Conservation (phyloP, 2,888 invertebrate species). For the Aplocera efformata region DNA sequence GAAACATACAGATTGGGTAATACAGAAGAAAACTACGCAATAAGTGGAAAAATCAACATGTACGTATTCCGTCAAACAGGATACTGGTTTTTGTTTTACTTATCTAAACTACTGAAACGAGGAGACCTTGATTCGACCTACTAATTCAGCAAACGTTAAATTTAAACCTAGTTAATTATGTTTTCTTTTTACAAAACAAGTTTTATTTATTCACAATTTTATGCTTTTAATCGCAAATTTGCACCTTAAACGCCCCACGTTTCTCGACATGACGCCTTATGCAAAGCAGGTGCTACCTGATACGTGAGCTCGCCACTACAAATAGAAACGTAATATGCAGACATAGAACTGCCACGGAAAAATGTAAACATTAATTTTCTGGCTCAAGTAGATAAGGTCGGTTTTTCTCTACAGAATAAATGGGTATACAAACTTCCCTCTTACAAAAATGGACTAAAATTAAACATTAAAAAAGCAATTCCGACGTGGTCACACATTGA, state of each 20-base stretch:
- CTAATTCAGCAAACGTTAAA: conserved; percentile 12
- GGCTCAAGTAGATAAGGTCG: conserved; percentile 37
- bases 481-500: conserved; percentile 41
- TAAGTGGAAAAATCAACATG: too few species aligned
- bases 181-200: conserved; percentile 57
- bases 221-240: conserved; percentile 75
- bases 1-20: too few species aligned
- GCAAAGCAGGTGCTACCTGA: conserved; percentile 80
- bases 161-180: conserved; percentile 47
- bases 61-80: too few species aligned
- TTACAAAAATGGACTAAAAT: conserved; percentile 26
- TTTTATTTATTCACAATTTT: conserved; percentile 67
- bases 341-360: conserved; percentile 14
- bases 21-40: too few species aligned
- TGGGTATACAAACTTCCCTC: conserved; percentile 17
- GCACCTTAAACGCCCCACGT: conserved; percentile 70
- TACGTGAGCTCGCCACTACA: conserved; percentile 54
- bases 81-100: too few species aligned
- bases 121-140: conserved; percentile 60
- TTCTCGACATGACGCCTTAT: conserved; percentile 76
- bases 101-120: conserved; percentile 25
- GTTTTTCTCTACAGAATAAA: conserved; percentile 11
- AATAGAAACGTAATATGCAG: conserved; percentile 47
- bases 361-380: conserved; percentile 8
- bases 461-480: conserved; percentile 37